These are phyloP conservation scores for Allobates femoralis DNA, from an alignment of 2,797 vertebrate genomes.

Conservation along the genomic window DNA sequence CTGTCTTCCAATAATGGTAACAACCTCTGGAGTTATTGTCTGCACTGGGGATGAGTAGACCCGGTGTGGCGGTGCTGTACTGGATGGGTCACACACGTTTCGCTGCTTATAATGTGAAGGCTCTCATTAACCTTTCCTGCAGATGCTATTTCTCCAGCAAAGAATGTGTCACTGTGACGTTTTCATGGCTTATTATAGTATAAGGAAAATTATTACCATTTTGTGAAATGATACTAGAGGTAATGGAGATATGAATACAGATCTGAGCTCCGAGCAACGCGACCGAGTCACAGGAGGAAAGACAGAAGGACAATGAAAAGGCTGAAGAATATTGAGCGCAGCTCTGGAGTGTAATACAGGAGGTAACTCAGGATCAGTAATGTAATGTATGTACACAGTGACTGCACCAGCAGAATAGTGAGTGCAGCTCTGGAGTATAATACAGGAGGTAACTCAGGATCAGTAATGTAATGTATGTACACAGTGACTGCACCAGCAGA, in stretches of 20 bases:
- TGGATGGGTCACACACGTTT: constrained; percentile 1
- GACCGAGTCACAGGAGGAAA: not conserved
- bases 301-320: no score
- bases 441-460: no score
- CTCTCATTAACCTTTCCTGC: constrained; percentile 60
- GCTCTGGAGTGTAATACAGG: no score
- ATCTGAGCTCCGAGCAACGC: not conserved
- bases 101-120: constrained; percentile 50
- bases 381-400: no score
- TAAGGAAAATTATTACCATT: constrained; percentile 18
- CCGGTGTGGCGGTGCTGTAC: not conserved
- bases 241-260: not conserved
- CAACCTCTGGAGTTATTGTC: constrained; percentile 49
- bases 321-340: no score
- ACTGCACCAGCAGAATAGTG: no score
- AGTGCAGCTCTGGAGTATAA: no score
- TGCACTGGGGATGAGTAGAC: constrained; percentile 37
- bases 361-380: no score
- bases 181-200: constrained; percentile 36
- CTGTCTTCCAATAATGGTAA: constrained; percentile 13
- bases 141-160: constrained; percentile 11
- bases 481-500: no score
- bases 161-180: not conserved
- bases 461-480: no score
- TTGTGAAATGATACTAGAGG: not conserved